These are phyloP conservation scores for Drosophila buzzatii DNA, from an alignment of 2,888 invertebrate species.

Conservation along the genomic window DNA sequence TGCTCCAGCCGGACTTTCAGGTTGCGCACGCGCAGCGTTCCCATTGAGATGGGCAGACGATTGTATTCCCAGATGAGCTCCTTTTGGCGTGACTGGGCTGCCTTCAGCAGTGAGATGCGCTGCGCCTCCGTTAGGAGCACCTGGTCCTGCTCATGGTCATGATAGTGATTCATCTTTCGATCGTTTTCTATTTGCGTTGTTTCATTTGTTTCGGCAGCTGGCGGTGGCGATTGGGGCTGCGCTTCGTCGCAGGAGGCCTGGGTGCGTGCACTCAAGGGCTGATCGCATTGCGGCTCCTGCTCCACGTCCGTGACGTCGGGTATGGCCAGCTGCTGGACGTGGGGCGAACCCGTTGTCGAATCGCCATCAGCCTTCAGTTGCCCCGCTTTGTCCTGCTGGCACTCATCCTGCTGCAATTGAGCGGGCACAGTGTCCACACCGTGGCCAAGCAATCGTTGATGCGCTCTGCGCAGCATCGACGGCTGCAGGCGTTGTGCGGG, in stretches of 20 bases:
- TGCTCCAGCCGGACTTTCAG: constrained; percentile 55
- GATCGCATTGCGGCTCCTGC: constrained; percentile 45
- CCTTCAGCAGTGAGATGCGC: constrained; percentile 33
- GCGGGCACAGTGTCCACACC: constrained; percentile 23
- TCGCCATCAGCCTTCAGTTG: not conserved
- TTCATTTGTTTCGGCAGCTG: not conserved
- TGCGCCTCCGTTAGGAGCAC: constrained; percentile 44
- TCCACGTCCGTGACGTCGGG: constrained; percentile 64
- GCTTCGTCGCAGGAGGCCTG: constrained; percentile 17
- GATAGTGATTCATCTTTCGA: not conserved
- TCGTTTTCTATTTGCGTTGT: not conserved
- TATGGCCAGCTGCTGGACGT: constrained; percentile 50
- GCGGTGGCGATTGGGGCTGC: not conserved
- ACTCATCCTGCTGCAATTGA: constrained; percentile 1
- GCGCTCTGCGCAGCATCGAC: constrained; percentile 23
- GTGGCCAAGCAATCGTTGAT: constrained; percentile 11
- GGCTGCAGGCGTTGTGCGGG: constrained; percentile 38
- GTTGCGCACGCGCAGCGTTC: constrained; percentile 64
- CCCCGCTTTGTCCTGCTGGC: not conserved
- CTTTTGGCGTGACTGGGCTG: constrained; percentile 35
- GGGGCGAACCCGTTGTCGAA: not conserved
- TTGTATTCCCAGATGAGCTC: constrained; percentile 60
- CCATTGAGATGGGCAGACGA: constrained; percentile 58
- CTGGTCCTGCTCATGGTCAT: constrained; percentile 2
- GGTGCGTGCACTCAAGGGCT: constrained; percentile 46